Conservation (phyloP, 2,888 invertebrate genomes). For the Tipula vernalis region DNA sequence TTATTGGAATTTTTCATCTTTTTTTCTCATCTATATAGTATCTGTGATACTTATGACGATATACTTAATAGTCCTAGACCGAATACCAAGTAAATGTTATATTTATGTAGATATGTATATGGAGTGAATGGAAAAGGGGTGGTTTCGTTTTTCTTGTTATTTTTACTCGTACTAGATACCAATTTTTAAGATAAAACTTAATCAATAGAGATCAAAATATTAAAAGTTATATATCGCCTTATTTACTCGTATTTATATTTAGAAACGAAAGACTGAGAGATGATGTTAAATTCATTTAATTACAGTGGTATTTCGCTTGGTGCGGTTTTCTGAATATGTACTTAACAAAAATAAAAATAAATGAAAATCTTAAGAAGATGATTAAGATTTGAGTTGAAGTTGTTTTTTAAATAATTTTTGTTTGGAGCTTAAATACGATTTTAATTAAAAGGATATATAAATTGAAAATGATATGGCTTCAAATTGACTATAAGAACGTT, state of each 20-base stretch:
- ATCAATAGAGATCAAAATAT: slow-evolving; percentile 4
- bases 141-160: not conserved
- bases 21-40: not conserved
- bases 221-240: not conserved
- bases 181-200: not conserved
- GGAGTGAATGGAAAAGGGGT: not conserved
- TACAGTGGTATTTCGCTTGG: not conserved
- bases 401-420: not conserved
- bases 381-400: not conserved
- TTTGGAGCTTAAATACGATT: not conserved
- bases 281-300: not conserved
- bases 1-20: not conserved
- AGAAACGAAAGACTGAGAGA: not conserved
- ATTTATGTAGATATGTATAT: not conserved
- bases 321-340: not conserved
- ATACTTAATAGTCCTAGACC: not conserved
- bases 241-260: not conserved
- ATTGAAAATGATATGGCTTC: not conserved
- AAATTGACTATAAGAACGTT: not conserved
- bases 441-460: not conserved
- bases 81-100: not conserved
- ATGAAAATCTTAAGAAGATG: not conserved
- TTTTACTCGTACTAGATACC: not conserved
- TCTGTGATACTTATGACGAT: not conserved
- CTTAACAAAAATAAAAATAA: not conserved